Percentiles rank a stretch among this genome's conserved stretches.
Conservation (phyloP, 2,797 vertebrate species). For the Galagoides demidoff region DNA sequence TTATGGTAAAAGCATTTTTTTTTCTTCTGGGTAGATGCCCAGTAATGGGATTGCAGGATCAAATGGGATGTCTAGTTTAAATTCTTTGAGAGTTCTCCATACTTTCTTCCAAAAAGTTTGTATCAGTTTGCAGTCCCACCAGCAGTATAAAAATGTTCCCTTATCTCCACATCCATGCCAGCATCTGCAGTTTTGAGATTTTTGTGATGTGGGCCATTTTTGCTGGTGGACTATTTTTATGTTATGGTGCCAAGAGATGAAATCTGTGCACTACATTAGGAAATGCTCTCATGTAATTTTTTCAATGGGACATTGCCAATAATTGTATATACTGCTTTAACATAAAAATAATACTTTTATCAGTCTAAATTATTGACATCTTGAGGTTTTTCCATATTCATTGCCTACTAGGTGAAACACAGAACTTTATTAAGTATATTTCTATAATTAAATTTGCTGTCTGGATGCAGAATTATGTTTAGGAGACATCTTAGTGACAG, state of each 20-base stretch:
- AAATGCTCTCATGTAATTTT: constrained; percentile 18
- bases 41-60: too few species aligned
- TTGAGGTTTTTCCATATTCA: constrained; percentile 22
- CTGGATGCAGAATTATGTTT: constrained; percentile 40
- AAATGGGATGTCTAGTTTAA: too few species aligned
- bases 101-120: too few species aligned
- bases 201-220: too few species aligned
- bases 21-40: too few species aligned
- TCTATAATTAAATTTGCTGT: constrained; percentile 58
- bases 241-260: not conserved
- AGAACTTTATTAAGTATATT: constrained; percentile 65
- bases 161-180: too few species aligned
- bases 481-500: constrained; percentile 58
- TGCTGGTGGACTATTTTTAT: not conserved
- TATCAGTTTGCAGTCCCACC: too few species aligned
- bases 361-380: not conserved
- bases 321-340: not conserved
- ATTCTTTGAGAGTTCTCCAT: too few species aligned
- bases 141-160: too few species aligned
- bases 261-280: not conserved
- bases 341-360: constrained; percentile 4
- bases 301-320: not conserved
- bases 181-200: too few species aligned
- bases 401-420: not conserved
- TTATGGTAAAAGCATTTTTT: too few species aligned